Conservation (phyloP, 2,888 invertebrate genomes). For the Diplazon laetatorius region DNA sequence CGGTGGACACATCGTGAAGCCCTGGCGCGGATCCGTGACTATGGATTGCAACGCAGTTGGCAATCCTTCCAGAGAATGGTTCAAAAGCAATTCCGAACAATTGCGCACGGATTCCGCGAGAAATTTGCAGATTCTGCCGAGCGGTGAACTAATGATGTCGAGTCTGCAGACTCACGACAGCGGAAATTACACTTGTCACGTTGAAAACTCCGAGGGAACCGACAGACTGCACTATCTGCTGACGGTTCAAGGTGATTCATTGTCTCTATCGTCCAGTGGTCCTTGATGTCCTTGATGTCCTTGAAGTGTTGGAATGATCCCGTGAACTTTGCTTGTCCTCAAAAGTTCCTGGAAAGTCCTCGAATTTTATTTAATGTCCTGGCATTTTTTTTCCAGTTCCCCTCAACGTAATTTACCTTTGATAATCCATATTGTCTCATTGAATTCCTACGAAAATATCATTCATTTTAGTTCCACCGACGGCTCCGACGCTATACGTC, state of each 20-base stretch:
- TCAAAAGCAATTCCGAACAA: constrained; percentile 84
- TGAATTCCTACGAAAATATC: no score
- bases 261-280: no score
- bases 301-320: no score
- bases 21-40: constrained; percentile 87
- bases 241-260: constrained; percentile 85
- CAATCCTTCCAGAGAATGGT: constrained; percentile 86
- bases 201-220: constrained; percentile 88
- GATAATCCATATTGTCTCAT: no score
- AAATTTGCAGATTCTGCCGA: constrained; percentile 86
- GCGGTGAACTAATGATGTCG: constrained; percentile 87
- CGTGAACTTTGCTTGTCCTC: no score
- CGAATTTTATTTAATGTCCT: no score
- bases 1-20: constrained; percentile 86
- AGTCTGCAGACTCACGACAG: constrained; percentile 86
- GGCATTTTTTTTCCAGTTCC: no score
- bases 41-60: constrained; percentile 88
- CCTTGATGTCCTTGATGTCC: no score
- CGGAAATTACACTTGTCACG: constrained; percentile 89
- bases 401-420: no score
- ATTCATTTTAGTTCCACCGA: constrained; percentile 86
- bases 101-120: constrained; percentile 85
- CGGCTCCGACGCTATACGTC: constrained; percentile 89
- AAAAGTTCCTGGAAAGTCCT: no score
- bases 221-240: constrained; percentile 87